Base-by-base conservation (phyloP, 2,113 vertebrate species). In the Oreocharis arfaki region DNA sequence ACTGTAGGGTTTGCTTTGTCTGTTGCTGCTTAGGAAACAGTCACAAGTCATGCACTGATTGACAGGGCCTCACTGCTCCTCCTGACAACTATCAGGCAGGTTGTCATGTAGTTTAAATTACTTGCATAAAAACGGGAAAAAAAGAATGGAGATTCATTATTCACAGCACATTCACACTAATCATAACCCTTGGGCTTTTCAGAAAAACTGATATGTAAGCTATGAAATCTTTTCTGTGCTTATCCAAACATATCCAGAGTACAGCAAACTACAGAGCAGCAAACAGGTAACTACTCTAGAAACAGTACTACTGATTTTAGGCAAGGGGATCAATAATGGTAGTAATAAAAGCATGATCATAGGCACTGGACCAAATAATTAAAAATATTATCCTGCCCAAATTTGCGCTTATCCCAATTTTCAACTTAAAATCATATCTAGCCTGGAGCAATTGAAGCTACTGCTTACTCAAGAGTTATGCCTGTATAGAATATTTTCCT, bases 31-130 rank as follows among this genome's bases (percentile, higher is more conserved):
- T 74, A 86, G 82, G 88, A 73, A 96, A 86, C 59, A 57, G 37
- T 87, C 86, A 70, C 60, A 93, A 96, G 82, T 86, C 60, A 95
- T 59, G 56, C 46, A 46, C 67, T 89, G 85, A 95, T 82, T 92
- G 95, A 53, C 65, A 94, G 60, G 32, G n/a, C 19, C 32, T 93
- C 39, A 32, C n/a, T 78, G 74, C 46, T 88, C 49, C 53, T 55
- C 70, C 69, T 95, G 77, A 79, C 41, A 85, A 26, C 47, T 84
- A 83, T 68, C 39, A 86, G 50, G 68, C 90, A 24, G 22, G 41
- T 84, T 96, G 44, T 82, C 67, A 75, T 64, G 64, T 89, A 89
- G 46, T 76, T 70, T 50, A 80, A 39, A 91, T 87, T 79, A 59
- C 74, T 92, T 75, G 44, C 44, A 85, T 42, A 61, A 63, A 68